Percentiles rank a stretch among this genome's conserved stretches.
These are phyloP conservation scores for Lycodopsis pacificus DNA, from an alignment of 2,797 vertebrate genomes.

Conservation along the genomic window DNA sequence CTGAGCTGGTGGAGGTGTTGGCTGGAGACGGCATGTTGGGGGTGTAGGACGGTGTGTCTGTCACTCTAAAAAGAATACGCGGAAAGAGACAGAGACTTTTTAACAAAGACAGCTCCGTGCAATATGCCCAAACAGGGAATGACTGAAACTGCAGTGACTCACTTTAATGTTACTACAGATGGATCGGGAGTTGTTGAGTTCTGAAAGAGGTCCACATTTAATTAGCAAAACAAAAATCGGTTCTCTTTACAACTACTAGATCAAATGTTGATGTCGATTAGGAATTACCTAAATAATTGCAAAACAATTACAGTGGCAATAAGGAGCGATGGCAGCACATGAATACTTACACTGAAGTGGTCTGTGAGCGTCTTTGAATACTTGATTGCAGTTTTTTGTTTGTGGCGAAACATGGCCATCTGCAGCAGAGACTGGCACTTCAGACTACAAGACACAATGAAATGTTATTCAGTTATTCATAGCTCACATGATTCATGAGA, in stretches of 20 bases:
- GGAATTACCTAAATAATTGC: background rate
- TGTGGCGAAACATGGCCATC: constrained; percentile 94
- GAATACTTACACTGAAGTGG: constrained; percentile 89
- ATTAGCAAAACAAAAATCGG: background rate
- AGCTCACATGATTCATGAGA: background rate
- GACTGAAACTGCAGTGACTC: constrained; percentile 51
- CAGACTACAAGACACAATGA: constrained; percentile 82
- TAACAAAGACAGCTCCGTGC: background rate
- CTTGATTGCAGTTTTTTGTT: constrained; percentile 90
- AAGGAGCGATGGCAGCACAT: background rate
- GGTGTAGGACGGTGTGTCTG: constrained; percentile 85
- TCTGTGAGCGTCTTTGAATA: constrained; percentile 92
- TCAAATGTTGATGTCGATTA: background rate
- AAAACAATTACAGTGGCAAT: background rate
- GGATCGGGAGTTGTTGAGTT: constrained; percentile 84
- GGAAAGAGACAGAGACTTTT: background rate
- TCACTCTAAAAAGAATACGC: constrained; percentile 76
- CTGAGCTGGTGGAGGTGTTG: constrained; percentile 78
- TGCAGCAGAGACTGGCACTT: constrained; percentile 94
- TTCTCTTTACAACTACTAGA: background rate
- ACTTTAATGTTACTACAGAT: constrained; percentile 87
- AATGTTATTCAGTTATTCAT: background rate
- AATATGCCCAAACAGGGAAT: background rate
- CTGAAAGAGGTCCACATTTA: constrained; percentile 69
- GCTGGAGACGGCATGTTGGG: constrained; percentile 88